Evolutionary conservation across 2,113 vertebrate species (phyloP), one percentile per base, ranked within the genome.

Genomic region (Laterallus jamaicensis): DNA sequence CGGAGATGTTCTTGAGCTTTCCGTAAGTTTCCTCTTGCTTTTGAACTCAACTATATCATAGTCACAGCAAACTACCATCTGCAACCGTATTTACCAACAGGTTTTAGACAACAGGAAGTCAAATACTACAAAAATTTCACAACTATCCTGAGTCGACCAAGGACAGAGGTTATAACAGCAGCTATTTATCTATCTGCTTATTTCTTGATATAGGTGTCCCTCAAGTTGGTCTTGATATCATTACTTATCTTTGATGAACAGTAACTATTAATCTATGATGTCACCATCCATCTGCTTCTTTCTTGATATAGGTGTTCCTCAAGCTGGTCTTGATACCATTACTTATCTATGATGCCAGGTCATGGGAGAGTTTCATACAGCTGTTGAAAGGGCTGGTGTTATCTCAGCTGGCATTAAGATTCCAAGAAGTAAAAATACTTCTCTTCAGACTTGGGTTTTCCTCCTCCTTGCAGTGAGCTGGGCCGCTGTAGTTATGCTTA

Each of bases 91-190:
- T 77, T 54, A 82, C 52, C 24, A 77, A 24, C 31, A 52, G 4
- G 7, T 54, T 82, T 59, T 80, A 73, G 31, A 55, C 37, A 31
- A 42, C 22, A 73, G 39, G 32, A 90, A 54, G 31, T 69, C 47
- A 80, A 49, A 77, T 5, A 68, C 60, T 24, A 76, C 2, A 2
- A 62, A 62, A 55, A n/a, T 44, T 60, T 67, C 1, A 0, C 21
- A 54, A 39, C 9, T 47, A 3, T 6, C 8, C 37, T 2, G 1
- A 26, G 37, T 3, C 2, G 2, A 37, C 7, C 1, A 1, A 67
- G 20, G 39, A 32, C 35, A 74, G 1, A 26, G 32, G 3, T 2
- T 2, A 37, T 21, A 47, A 29, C 39, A 49, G 9, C 28, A 47
- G 22, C 49, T 55, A 55, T 37, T 47, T 62, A 32, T 29, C 16